Conservation (phyloP, 2,113 vertebrate genomes). For the Spea bombifrons region DNA sequence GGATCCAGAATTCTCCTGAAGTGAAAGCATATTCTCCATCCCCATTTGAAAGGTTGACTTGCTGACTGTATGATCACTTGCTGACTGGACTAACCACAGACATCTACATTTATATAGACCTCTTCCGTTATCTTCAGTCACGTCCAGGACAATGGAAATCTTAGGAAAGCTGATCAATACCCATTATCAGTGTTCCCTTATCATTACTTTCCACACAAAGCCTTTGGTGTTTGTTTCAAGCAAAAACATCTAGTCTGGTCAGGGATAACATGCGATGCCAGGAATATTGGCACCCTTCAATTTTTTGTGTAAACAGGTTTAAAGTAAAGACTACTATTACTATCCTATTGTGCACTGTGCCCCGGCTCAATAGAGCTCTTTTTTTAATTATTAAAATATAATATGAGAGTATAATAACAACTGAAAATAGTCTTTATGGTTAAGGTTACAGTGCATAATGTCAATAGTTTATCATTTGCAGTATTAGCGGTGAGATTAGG, state of each 20-base stretch:
- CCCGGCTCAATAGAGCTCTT: too few species aligned
- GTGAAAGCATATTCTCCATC: slow-evolving; percentile 7
- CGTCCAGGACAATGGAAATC: slow-evolving; percentile 29
- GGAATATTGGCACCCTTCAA: neutral
- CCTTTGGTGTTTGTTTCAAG: neutral
- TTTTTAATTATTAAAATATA: too few species aligned
- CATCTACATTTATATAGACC: slow-evolving; percentile 23
- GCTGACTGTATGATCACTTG: neutral
- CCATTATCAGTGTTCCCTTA: slow-evolving; percentile 15
- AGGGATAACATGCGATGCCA: neutral
- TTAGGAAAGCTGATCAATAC: slow-evolving; percentile 38
- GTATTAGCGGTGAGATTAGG: too few species aligned
- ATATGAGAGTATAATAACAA: too few species aligned
- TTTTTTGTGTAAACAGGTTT: neutral
- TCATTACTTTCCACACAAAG: slow-evolving; percentile 39
- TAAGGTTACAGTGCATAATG: too few species aligned
- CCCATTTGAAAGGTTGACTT: neutral
- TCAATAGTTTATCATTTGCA: too few species aligned
- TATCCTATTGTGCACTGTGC: too few species aligned
- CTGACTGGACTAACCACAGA: neutral
- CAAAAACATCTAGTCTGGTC: slow-evolving; percentile 6
- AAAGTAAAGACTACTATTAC: neutral
- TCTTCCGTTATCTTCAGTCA: slow-evolving; percentile 23
- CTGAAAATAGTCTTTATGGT: too few species aligned
- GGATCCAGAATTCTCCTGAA: slow-evolving; percentile 22